phyloP scores from a whole-genome alignment of 2,113 vertebrate genomes.

The Phyllostomus discolor region DNA sequence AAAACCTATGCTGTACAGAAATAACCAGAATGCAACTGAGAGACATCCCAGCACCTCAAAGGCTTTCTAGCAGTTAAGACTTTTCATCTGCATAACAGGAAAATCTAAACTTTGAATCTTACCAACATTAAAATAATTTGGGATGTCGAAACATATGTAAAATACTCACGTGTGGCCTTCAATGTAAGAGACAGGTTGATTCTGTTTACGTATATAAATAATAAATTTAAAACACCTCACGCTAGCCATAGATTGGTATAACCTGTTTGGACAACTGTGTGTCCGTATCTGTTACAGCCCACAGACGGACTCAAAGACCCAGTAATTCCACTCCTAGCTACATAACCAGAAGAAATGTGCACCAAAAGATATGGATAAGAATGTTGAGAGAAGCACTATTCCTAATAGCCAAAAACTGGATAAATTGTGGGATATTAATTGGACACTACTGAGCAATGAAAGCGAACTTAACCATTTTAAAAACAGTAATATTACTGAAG shows the following conservation, averaged over 20 bases:
- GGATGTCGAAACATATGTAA: not conserved
- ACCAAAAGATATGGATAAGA: not conserved
- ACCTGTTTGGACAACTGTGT: not conserved
- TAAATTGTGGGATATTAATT: not conserved
- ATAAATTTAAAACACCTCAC: not conserved
- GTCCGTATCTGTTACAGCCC: not conserved
- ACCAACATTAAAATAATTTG: not conserved
- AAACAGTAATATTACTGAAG: not conserved
- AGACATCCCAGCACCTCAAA: not conserved
- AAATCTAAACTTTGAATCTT: not conserved
- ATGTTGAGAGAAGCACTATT: not conserved
- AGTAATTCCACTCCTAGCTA: not conserved
- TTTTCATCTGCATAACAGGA: not conserved
- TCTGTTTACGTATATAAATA: not conserved
- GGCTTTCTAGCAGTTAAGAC: not conserved
- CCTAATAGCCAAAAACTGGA: not conserved
- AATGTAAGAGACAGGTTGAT: not conserved
- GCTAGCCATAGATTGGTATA: not conserved
- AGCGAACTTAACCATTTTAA: not conserved
- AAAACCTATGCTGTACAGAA: not conserved
- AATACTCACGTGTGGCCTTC: not conserved
- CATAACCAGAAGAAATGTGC: not conserved
- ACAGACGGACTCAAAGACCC: not conserved
- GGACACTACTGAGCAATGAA: not conserved
- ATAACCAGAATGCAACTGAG: not conserved